Evolutionary conservation across 2,888 invertebrate genomes (phyloP).

Genomic region (Ophion slaviceki): DNA sequence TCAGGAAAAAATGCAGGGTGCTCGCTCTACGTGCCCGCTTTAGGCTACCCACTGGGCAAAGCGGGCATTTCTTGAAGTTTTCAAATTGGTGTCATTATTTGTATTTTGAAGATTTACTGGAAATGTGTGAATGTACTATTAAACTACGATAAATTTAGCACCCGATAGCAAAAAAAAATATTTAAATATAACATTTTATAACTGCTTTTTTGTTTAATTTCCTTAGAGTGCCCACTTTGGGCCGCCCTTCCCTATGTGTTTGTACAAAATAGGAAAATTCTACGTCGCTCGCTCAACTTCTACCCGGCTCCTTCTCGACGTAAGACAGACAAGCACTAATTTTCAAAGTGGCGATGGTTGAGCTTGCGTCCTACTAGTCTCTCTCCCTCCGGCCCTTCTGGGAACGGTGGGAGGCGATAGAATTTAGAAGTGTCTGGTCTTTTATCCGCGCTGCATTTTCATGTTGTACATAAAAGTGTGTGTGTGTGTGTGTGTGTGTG

Average conservation of each 20-base stretch:
- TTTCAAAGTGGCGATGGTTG: constrained; percentile 75
- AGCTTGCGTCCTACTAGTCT: constrained; percentile 28
- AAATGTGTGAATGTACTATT: too few species aligned
- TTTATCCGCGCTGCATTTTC: constrained; percentile 36
- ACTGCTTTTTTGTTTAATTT: too few species aligned
- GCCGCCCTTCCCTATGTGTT: background rate
- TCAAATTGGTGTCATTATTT: too few species aligned
- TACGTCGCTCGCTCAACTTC: constrained; percentile 57
- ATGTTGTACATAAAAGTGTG: constrained; percentile 15
- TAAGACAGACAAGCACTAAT: constrained; percentile 77
- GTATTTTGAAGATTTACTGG: too few species aligned
- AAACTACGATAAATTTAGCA: too few species aligned
- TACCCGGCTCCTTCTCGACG: constrained; percentile 62
- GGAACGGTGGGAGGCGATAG: constrained; percentile 65
- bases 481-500: constrained; percentile 43
- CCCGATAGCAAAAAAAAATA: too few species aligned
- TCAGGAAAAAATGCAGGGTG: too few species aligned
- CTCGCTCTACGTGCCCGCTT: too few species aligned
- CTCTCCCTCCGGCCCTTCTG: background rate
- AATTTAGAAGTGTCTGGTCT: constrained; percentile 60
- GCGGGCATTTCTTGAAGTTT: too few species aligned
- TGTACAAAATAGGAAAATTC: background rate
- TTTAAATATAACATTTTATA: too few species aligned
- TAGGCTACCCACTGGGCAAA: too few species aligned
- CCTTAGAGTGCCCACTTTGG: background rate